Conservation (phyloP, 2,113 vertebrate species). For the Rynchops niger region DNA sequence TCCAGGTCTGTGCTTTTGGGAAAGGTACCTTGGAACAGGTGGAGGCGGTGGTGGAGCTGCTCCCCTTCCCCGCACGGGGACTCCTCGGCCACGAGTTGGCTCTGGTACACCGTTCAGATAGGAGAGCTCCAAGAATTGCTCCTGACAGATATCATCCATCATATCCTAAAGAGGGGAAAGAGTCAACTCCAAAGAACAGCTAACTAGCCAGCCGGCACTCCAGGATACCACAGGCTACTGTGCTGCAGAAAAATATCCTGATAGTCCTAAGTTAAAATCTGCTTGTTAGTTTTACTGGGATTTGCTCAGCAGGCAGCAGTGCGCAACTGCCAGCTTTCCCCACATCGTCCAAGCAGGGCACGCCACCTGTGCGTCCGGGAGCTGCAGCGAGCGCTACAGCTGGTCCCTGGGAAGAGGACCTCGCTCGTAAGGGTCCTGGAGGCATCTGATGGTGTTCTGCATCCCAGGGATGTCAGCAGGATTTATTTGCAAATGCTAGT, state of each 20-base stretch:
- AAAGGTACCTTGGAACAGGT: conserved; percentile 82
- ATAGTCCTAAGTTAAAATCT: accelerated
- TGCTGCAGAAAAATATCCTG: neutral
- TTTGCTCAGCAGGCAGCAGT: neutral
- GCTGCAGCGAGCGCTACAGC: neutral
- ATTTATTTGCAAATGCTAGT: neutral
- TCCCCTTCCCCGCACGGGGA: conserved; percentile 85
- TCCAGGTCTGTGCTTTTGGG: neutral
- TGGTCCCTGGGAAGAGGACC: neutral
- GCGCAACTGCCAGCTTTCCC: neutral
- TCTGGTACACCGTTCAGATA: conserved; percentile 92
- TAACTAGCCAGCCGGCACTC: neutral
- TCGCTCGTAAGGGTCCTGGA: neutral
- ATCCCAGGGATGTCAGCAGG: neutral
- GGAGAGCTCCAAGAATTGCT: conserved; percentile 91
- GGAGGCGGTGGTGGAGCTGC: conserved; percentile 86
- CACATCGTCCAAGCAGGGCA: neutral
- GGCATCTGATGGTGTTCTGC: neutral
- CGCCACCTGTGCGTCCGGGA: accelerated
- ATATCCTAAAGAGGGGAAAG: conserved; percentile 81
- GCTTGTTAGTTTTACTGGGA: neutral
- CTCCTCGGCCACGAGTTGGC: conserved; percentile 82
- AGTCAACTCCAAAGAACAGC: neutral
- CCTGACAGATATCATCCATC: conserved; percentile 95
- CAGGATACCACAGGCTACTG: neutral